Conservation (phyloP, 2,113 vertebrate genomes). For the Turnix velox region DNA sequence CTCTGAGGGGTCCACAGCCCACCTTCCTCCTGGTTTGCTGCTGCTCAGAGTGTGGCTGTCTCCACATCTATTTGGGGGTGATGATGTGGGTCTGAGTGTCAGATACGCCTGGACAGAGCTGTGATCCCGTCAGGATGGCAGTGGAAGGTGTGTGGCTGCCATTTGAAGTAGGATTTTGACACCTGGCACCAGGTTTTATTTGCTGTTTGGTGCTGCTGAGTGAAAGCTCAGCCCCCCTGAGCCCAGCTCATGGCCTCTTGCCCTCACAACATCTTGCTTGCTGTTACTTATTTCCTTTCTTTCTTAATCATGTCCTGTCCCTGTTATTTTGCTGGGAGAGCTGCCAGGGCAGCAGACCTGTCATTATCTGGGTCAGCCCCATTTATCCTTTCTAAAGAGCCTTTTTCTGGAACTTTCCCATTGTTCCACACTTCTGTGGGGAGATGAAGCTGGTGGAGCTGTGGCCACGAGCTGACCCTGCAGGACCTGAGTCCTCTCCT, state of each 20-base stretch:
- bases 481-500: no score
- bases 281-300: constrained; percentile 55
- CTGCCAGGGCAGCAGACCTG: constrained; percentile 19
- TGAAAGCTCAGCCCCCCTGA: no score
- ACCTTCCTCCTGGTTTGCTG: constrained; percentile 39
- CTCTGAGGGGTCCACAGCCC: neutral
- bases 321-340: constrained; percentile 15
- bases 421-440: neutral
- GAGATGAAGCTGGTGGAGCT: no score
- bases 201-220: neutral
- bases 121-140: constrained; percentile 8
- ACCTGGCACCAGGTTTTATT: constrained; percentile 37
- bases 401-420: constrained; percentile 41
- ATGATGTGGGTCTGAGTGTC: constrained; percentile 25
- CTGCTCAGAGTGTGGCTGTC: constrained; percentile 35
- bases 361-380: constrained; percentile 34
- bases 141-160: constrained; percentile 17
- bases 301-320: constrained; percentile 60
- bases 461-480: no score
- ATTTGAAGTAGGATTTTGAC: constrained; percentile 45
- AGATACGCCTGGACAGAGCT: neutral
- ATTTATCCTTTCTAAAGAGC: constrained; percentile 36
- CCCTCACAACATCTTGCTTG: constrained; percentile 41
- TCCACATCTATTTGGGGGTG: constrained; percentile 18
- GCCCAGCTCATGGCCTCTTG: no score